Base-by-base conservation (phyloP, 2,888 invertebrate genomes). In the Standfussiana lucernea region DNA sequence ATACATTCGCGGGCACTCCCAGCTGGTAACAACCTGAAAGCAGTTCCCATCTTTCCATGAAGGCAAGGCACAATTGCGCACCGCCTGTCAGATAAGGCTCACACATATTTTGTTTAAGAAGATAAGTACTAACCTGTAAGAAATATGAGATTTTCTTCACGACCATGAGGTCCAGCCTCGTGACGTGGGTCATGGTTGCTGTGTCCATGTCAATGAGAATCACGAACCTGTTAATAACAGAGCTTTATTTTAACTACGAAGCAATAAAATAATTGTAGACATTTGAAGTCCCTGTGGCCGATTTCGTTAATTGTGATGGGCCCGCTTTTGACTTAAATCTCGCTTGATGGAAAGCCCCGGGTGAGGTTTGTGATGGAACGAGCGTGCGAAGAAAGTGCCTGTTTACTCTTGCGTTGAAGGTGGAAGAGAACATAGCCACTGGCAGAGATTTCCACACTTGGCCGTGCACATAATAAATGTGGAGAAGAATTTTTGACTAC, bases 61-160 rank as follows among this genome's bases (percentile, higher is more conserved):
- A 45, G 15, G 18, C 18, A 45, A 15, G 45, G 45, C 15, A 45
- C 15, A 0, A 45, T 45, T 45, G 45, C 45, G 45, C 5, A 45
- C 45, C 1, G 18, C 6, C 45, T 21, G 7, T 47, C n/a, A 11
- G 50, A 53, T n/a, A n/a, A 53, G 50, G n/a, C 11, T 53, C n/a
- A 11, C 0, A 53, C 11, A 50, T n/a, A 32, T 59, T 32, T 32
- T 18, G 18, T 1, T 59, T 7, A 59, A 18, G 59, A 59, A 18
- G 18, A 18, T 32, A 18, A 32, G 2, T 24, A 0, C 94, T 90
- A 61, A 97, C 98, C 96, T 98, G 98, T 67, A 98, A 92, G 89
- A 97, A 98, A 86, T 97, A 97, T 24, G 98, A 93, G 64, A 97
- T 97, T 89, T 98, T 98, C 85, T 97, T 98, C 79, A 98, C 92